A percentile compares a stretch with the other conserved stretches of the same genome.
These are phyloP conservation scores for Bombus affinis DNA, from an alignment of 1,140 invertebrate species.

Conservation along the genomic window DNA sequence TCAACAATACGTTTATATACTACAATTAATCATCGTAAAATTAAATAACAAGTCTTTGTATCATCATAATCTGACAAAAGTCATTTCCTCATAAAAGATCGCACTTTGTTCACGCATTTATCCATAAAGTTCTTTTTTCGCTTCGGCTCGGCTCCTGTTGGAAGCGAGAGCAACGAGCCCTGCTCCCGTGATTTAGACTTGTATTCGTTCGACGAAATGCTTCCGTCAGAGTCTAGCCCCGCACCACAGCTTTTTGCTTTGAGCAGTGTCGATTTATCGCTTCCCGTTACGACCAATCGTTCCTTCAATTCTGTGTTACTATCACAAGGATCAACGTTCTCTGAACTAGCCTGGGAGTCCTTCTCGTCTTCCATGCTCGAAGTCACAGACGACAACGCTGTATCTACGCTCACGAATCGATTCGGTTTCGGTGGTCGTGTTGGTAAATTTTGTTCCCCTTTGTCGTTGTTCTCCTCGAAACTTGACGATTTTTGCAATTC, in stretches of 20 bases:
- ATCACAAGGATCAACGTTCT: conserved; percentile 58
- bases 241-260: conserved; percentile 79
- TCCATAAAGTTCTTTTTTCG: conserved; percentile 90
- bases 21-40: conserved; percentile 60
- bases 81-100: conserved; percentile 87
- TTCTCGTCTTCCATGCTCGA: not conserved
- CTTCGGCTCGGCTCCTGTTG: conserved; percentile 79
- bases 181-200: conserved; percentile 65
- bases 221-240: conserved; percentile 74
- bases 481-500: conserved; percentile 11
- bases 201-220: conserved; percentile 68
- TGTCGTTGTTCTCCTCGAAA: conserved; percentile 4
- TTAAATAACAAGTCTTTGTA: conserved; percentile 68
- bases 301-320: conserved; percentile 61
- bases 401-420: conserved; percentile 44
- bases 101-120: conserved; percentile 89
- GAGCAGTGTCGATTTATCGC: conserved; percentile 67
- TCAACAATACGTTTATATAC: conserved; percentile 15
- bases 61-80: conserved; percentile 31
- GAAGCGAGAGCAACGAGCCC: conserved; percentile 77
- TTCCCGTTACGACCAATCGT: conserved; percentile 41
- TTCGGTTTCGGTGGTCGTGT: conserved; percentile 36
- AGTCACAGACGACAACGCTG: conserved; percentile 18
- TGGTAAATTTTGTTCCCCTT: conserved; percentile 1
- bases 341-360: not conserved